Percentiles rank a stretch among this genome's conserved stretches.
These are phyloP conservation scores for Ophthalmolycus amberensis DNA, from an alignment of 2,113 vertebrate genomes.

Conservation along the genomic window DNA sequence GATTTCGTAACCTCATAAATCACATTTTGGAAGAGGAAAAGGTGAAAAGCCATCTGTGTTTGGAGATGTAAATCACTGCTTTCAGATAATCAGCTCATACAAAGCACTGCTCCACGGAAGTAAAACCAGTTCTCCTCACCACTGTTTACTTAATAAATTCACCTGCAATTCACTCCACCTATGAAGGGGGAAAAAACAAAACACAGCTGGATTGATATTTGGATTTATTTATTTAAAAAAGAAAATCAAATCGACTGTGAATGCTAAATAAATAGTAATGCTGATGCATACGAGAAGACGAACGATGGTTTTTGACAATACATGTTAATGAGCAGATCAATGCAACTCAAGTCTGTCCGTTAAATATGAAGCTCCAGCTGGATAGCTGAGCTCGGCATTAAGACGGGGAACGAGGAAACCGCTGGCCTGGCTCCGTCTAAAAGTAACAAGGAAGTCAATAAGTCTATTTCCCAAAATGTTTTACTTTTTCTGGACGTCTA, in stretches of 20 bases:
- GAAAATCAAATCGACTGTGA: background rate
- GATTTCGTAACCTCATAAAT: slow-evolving; percentile 4
- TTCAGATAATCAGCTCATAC: background rate
- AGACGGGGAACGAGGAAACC: background rate
- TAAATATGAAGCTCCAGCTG: background rate
- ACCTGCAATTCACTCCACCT: background rate
- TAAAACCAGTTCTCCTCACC: background rate
- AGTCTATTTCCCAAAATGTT: background rate
- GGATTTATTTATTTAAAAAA: slow-evolving; percentile 43
- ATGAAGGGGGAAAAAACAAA: background rate
- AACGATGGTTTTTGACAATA: background rate
- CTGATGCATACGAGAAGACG: background rate
- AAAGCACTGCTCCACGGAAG: background rate
- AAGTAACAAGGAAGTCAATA: background rate
- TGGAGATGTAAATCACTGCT: background rate
- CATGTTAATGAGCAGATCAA: background rate
- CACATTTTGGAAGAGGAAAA: slow-evolving; percentile 15
- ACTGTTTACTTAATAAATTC: background rate
- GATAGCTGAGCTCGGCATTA: background rate
- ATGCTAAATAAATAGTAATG: background rate
- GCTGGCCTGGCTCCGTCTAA: too few species aligned
- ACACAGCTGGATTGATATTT: background rate
- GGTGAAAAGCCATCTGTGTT: background rate
- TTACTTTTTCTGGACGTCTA: background rate
- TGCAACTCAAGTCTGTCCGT: background rate